phyloP scores from a whole-genome alignment of 2,797 vertebrate genomes.

The Holocentrus rufus region DNA sequence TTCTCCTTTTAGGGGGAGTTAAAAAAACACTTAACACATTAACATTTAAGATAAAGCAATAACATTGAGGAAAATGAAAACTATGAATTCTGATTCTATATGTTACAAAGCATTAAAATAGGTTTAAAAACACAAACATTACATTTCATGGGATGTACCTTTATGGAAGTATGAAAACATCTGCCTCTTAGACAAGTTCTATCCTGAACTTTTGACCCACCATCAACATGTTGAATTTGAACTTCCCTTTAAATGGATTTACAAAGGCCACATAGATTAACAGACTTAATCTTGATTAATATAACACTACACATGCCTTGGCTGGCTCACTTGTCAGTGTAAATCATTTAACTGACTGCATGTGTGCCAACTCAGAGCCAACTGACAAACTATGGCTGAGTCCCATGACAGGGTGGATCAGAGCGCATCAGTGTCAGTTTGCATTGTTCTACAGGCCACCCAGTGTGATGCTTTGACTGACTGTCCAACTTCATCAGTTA shows the following conservation, averaged over 20 bases:
- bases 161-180: not conserved
- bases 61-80: not conserved
- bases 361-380: constrained; percentile 27
- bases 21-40: too few species aligned
- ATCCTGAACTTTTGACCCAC: not conserved
- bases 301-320: constrained; percentile 47
- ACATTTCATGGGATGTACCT: constrained; percentile 9
- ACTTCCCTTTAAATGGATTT: constrained; percentile 42
- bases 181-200: constrained; percentile 6
- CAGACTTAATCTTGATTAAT: constrained; percentile 66
- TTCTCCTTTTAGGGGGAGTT: not conserved
- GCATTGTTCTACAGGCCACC: not conserved
- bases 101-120: constrained; percentile 9
- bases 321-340: constrained; percentile 44
- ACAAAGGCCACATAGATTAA: constrained; percentile 73
- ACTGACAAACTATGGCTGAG: constrained; percentile 21
- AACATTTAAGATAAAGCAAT: not conserved
- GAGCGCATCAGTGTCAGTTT: not conserved
- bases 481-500: not conserved
- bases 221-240: constrained; percentile 2
- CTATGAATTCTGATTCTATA: not conserved
- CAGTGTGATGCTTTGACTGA: not conserved
- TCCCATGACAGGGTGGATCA: not conserved
- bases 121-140: not conserved
- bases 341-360: constrained; percentile 58